Evolutionary conservation across 2,888 invertebrate genomes (phyloP), one percentile per base, ranked within the genome.

Genomic region (Drosophila testacea): DNA sequence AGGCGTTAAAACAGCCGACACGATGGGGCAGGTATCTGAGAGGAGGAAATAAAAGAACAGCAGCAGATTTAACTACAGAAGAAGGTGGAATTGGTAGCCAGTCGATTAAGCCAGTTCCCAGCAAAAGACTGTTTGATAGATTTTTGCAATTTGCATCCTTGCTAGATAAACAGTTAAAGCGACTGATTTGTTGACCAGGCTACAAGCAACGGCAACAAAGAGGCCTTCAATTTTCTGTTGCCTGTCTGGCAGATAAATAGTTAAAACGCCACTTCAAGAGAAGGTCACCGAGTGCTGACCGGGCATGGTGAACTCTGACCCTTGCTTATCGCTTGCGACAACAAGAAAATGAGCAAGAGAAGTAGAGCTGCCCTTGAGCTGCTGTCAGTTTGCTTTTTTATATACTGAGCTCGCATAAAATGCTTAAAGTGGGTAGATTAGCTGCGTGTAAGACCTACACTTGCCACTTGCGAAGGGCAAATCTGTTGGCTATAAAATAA

Each of bases 381-480:
- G 50, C 62, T 41, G 74, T 86, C 71, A 71, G 63, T 48, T 62
- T 10, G 63, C 65, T 47, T 66, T 61, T 71, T 60, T 38, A 39
- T 42, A 36, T 32, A 50, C 60, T 34, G 9, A 10, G 28, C 60
- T 42, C 41, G 60, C 65, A 77, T 81, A 83, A 78, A 77, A 59
- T 62, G 69, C 64, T 62, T 60, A 28, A 78, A 81, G 68, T 72
- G 82, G 81, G 84, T 81, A 72, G 79, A 86, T 82, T 82, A 87
- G 81, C 71, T 64, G 44, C 66, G 44, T 59, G 66, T 44, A 60
- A 11, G 30, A 34, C 47, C 52, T 30, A 32, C 51, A 74, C 48
- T 69, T 54, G 54, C 34, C 52, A 50, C 44, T 62, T 59, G 44
- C 28, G 54, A 28, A 48, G 30, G 13, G 6, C n/a, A 27, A 54